Base-by-base conservation (phyloP, 2,888 invertebrate species). In the Ormyrus pomaceus region DNA sequence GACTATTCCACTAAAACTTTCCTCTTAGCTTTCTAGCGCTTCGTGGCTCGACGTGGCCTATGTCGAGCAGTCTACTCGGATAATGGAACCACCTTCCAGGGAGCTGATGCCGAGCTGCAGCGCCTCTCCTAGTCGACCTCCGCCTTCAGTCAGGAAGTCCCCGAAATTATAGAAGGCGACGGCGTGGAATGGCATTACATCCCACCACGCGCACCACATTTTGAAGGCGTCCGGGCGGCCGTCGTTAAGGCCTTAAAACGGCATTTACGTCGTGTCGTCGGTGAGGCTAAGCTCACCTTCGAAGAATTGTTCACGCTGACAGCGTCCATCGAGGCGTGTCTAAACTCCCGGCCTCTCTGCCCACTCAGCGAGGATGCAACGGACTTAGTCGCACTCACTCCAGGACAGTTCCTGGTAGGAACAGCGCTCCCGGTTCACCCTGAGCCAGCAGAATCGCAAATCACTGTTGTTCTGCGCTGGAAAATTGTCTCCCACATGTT, bases 131-230 rank as follows among this genome's bases (percentile, higher is more conserved):
- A 61, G 61, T 9, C 13, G 61, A 19, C 5, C 8, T 61, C 19
- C 6, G 8, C 6, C 8, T 6, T 48, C 7, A 19, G 6, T 58
- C 6, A 11, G 6, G 9, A 61, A 61, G 34, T 56, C 11, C 2
- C 6, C 34, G 13, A 19, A 6, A 19, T 7, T 61, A 6, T 61
- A 6, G 13, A 34, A 2, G 11, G 11, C n/a, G 56, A 56, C 10
- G 11, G 34, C 11, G 34, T 34, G 6, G 2, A 61, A 6, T 75
- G 75, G 66, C 6, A 48, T n/a, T 75, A 66, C 53, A 75, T 53
- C 46, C 75, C 75, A 0, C 75, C 75, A 11, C 6, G 46, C 45
- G 75, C 75, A 3, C 65, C 75, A 2, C 75, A 75, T 19, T 75
- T 66, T 50, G 66, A 48, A 13, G 61, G 61, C 9, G 19, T 19